Evolutionary conservation across 1,140 invertebrate species (phyloP), one percentile per base, ranked within the genome.

Genomic region (Riptortus pedestris): DNA sequence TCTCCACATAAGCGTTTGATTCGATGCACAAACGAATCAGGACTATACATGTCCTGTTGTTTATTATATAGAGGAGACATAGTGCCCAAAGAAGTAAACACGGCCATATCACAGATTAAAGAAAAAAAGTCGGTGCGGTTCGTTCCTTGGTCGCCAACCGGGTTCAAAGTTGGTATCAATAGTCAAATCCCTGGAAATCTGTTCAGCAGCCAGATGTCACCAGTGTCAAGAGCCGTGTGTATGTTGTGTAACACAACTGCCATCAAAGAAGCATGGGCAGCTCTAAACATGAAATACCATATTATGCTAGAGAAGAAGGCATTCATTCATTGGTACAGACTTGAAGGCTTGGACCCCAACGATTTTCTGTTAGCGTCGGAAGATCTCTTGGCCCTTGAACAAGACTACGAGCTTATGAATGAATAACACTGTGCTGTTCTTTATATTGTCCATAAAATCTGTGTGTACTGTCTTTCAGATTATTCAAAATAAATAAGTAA

Each of bases 61-160:
- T 75, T 80, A 2, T 73, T 77, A 7, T 78, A 79, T 45, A 61
- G 64, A 24, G 86, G 86, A 11, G 86, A 88, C 72, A 85, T 88
- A 18, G 85, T 84, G 28, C 82, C 88, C 11, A 91, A 90, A 73
- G 88, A 91, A 72, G 87, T 90, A 2, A 90, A 90, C 70, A 83
- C 85, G 1, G 87, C 85, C 45, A 90, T 91, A 69, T 86, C 86
- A 2, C 81, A 84, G 24, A 90, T 91, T 74, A 91, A 92, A 74
- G 69, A 70, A 12, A 87, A 89, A 71, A 77, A 80, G 33, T 80
- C 71, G 22, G 70, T 72, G 20, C 69, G 71, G 52, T 72, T 72
- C 74, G 91, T 93, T 22, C 90, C 92, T 77, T 91, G 90, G 90
- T 92, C 89, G 76, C 90, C 89, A 51, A 92, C 90, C 70, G 89